Percentiles rank a stretch among this genome's conserved stretches.
Evolutionary conservation across 2,797 vertebrate species (phyloP).

Genomic region (Cyclura pinguis): DNA sequence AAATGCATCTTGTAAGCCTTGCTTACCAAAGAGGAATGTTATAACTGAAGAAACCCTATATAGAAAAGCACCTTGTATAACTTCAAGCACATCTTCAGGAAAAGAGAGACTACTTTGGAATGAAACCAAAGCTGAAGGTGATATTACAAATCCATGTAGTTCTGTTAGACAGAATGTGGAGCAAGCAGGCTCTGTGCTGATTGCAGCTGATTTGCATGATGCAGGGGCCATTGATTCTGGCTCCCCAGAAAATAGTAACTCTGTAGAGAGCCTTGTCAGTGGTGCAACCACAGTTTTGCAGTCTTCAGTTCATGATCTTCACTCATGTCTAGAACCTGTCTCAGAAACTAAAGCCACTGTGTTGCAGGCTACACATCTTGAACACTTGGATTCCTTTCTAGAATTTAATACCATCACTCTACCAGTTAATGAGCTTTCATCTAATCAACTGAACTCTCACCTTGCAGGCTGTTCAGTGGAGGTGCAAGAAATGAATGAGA

Average conservation of each 20-base stretch:
- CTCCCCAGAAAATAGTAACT: neutral
- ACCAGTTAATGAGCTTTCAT: conserved; percentile 59
- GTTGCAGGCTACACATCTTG: conserved; percentile 67
- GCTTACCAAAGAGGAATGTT: conserved; percentile 69
- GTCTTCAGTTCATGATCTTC: conserved; percentile 60
- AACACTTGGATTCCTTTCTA: conserved; percentile 68
- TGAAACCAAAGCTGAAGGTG: conserved; percentile 43
- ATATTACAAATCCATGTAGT: conserved; percentile 43
- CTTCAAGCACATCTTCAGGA: conserved; percentile 46
- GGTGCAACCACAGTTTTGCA: conserved; percentile 73
- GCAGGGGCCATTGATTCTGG: conserved; percentile 5
- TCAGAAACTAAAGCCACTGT: conserved; percentile 68
- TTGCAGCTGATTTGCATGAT: conserved; percentile 50
- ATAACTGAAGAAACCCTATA: conserved; percentile 68
- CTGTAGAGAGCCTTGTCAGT: conserved; percentile 43
- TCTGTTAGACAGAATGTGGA: conserved; percentile 36
- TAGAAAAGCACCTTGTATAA: conserved; percentile 42
- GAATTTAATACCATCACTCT: conserved; percentile 60
- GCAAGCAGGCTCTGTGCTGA: conserved; percentile 57
- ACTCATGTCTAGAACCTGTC: conserved; percentile 51
- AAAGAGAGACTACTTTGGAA: conserved; percentile 49
- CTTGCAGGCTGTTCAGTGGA: conserved; percentile 66
- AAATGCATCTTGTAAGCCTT: conserved; percentile 57
- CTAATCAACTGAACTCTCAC: conserved; percentile 54
- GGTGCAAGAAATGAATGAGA: conserved; percentile 73